Conservation (phyloP, 1,140 invertebrate species). For the Drosophila nannoptera region DNA sequence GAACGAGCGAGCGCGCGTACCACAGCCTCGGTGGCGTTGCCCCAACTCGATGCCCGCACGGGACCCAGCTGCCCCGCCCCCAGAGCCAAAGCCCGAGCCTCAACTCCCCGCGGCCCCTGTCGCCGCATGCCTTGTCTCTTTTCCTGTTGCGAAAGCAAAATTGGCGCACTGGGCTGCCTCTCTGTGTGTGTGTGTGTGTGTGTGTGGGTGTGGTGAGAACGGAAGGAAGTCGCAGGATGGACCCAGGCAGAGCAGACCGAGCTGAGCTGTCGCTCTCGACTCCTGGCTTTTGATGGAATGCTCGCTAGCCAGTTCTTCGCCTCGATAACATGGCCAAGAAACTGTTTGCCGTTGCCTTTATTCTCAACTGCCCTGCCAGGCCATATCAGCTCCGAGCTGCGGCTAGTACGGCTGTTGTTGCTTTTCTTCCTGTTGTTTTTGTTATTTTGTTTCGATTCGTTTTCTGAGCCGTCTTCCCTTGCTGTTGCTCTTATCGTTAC, state of each 20-base stretch:
- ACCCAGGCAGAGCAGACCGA: slow-evolving; percentile 7
- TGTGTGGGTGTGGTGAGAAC: slow-evolving; percentile 51
- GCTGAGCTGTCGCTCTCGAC: slow-evolving; percentile 24
- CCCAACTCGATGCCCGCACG: slow-evolving; percentile 64
- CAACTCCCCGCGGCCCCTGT: background rate
- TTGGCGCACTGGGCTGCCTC: slow-evolving; percentile 42
- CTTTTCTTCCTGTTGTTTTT: no score
- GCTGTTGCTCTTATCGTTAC: slow-evolving; percentile 51
- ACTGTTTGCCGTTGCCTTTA: slow-evolving; percentile 57
- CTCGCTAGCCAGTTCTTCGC: slow-evolving; percentile 12
- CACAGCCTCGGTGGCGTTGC: slow-evolving; percentile 48
- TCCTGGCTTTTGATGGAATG: slow-evolving; percentile 68
- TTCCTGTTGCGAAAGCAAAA: slow-evolving; percentile 58
- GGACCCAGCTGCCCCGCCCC: slow-evolving; percentile 15
- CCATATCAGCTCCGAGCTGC: background rate
- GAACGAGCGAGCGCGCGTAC: slow-evolving; percentile 34
- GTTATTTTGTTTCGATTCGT: slow-evolving; percentile 38
- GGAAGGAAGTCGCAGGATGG: slow-evolving; percentile 57
- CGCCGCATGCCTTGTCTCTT: slow-evolving; percentile 26
- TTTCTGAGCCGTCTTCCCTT: slow-evolving; percentile 31
- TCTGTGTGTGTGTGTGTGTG: slow-evolving; percentile 6
- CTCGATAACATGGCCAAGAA: slow-evolving; percentile 70
- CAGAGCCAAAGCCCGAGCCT: no score
- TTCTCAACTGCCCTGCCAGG: background rate
- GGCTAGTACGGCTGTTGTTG: no score